Evolutionary conservation across 2,113 vertebrate species (phyloP), one percentile per base, ranked within the genome.

Genomic region (Tenrec ecaudatus): DNA sequence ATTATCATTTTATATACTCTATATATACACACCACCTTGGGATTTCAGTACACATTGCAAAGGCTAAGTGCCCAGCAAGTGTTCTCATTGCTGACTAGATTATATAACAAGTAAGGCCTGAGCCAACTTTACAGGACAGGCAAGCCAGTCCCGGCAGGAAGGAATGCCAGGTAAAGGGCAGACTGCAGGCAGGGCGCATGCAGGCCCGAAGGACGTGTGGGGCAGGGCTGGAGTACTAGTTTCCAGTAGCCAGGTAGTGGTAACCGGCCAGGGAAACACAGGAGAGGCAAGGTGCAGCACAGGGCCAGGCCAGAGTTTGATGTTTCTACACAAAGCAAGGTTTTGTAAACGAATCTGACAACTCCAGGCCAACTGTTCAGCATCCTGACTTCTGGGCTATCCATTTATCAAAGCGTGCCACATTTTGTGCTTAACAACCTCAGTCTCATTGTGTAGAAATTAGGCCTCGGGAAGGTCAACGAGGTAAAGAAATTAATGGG

Each of bases 391-490:
- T 33, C 60, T 25, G 6, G 58, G 47, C 3, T 23, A 80, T 3
- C 79, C 14, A 75, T 40, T 22, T 76, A 14, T 89, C 75, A 93
- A 93, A 96, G 94, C 17, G 84, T 20, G 82, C 22, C 77, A 94
- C 85, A 86, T 33, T 62, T 6, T 62, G 80, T 10, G 66, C 38
- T 85, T 60, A 40, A 92, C 76, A 79, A 40, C 85, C 25, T 20
- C 71, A 6, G 92, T 92, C 94, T 94, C 69, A 83, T 6, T 78
- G 2, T 43, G 62, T 22, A 0, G 82, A 82, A 90, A 66, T 89
- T 85, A 91, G 27, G 78, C 2, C 27, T n/a, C 66, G 43, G 6
- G 15, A 71, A 71, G n/a, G 16, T 17, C 5, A 40, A 40, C 8
- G 66, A 77, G 15, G 22, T 58, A 47, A 53, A 89, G 53, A 81